Conservation (phyloP, 2,797 vertebrate species). For the Cuculus canorus region DNA sequence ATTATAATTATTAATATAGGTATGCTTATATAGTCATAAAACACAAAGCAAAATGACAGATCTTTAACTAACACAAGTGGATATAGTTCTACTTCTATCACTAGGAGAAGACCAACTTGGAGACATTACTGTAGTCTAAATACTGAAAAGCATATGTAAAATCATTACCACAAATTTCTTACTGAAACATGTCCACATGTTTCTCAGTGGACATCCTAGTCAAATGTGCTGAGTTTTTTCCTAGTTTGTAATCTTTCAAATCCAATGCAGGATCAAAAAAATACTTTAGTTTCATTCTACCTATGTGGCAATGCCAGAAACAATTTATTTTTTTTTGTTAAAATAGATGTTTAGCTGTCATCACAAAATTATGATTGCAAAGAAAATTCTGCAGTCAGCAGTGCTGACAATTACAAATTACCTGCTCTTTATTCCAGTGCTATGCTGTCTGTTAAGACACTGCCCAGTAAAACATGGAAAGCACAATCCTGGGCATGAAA, state of each 20-base stretch:
- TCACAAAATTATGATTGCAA: background rate
- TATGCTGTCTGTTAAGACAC: background rate
- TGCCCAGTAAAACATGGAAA: background rate
- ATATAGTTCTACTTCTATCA: background rate
- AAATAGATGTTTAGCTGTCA: background rate
- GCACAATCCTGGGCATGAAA: background rate
- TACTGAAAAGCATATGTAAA: background rate
- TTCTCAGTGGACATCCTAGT: background rate
- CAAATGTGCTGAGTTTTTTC: background rate
- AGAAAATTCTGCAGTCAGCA: background rate
- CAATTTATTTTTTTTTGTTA: background rate
- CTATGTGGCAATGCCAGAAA: background rate
- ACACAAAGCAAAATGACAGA: conserved; percentile 24
- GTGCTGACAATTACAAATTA: background rate
- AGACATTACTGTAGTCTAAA: background rate
- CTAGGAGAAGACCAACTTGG: background rate
- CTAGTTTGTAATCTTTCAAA: background rate
- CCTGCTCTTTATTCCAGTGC: background rate
- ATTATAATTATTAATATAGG: background rate
- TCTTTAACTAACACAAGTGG: conserved; percentile 25
- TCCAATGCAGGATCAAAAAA: background rate
- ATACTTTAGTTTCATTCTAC: background rate
- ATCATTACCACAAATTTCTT: background rate
- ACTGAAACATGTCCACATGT: too few species aligned
- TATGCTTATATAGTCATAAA: background rate